Evolutionary conservation across 37 sponge, comb jelly and placozoan genomes (phyloP).

Genomic region (Tethya wilhelma): DNA sequence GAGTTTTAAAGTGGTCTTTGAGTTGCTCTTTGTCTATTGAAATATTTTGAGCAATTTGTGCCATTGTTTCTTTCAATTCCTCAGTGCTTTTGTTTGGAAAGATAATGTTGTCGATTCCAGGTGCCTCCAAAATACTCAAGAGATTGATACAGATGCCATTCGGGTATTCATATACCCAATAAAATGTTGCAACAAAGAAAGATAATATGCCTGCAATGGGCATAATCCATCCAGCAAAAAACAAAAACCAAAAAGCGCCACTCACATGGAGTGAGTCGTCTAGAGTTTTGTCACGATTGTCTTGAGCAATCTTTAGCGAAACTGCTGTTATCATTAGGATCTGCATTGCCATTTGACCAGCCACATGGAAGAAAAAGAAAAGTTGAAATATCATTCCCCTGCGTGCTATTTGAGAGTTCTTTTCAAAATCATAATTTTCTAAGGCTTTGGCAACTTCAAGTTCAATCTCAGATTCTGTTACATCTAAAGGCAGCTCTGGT

Average conservation of each 20-base stretch:
- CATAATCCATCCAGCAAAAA: background rate
- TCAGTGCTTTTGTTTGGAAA: background rate
- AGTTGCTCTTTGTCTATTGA: background rate
- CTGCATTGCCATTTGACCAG: background rate
- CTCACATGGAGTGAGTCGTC: background rate
- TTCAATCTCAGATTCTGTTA: background rate
- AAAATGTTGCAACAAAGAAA: conserved; percentile 5
- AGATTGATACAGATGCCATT: conserved; percentile 1
- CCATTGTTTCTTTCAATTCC: background rate
- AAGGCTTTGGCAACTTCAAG: background rate
- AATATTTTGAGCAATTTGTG: background rate
- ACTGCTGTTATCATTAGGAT: background rate
- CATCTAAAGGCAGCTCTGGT: no score
- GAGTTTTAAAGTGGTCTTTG: background rate
- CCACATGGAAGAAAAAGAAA: background rate
- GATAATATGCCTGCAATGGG: background rate
- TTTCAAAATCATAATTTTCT: no score
- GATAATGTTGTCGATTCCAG: background rate
- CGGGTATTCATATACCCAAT: background rate
- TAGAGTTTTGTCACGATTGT: background rate
- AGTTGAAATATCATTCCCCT: background rate
- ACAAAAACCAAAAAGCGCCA: background rate
- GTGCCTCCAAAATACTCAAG: background rate
- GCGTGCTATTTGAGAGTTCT: no score
- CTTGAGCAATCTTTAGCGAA: background rate